Conservation (phyloP, 2,888 invertebrate genomes). For the Ctena decussata region DNA sequence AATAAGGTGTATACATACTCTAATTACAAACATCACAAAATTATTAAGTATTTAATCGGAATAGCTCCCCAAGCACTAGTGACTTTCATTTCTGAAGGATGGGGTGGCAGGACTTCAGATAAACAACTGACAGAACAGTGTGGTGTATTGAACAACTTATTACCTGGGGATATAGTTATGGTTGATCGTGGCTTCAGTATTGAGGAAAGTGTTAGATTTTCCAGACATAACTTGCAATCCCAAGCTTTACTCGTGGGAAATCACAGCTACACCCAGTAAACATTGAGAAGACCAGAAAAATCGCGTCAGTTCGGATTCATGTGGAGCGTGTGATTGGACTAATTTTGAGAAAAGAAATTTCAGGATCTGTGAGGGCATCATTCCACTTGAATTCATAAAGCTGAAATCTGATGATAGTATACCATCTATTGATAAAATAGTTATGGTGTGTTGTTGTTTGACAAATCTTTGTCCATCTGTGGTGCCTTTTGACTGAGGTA, state of each 20-base stretch:
- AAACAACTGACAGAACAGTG: constrained; percentile 65
- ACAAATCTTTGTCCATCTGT: constrained; percentile 39
- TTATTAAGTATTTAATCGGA: constrained; percentile 69
- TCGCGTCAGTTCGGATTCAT: constrained; percentile 58
- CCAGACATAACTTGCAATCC: constrained; percentile 49
- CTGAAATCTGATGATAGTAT: constrained; percentile 21
- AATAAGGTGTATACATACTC: not conserved
- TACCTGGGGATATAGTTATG: constrained; percentile 60
- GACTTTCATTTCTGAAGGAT: constrained; percentile 69
- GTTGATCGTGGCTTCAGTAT: constrained; percentile 70
- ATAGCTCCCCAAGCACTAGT: constrained; percentile 69
- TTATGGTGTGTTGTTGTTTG: constrained; percentile 29
- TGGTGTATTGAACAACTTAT: constrained; percentile 54
- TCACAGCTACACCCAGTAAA: constrained; percentile 44
- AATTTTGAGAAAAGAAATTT: constrained; percentile 36
- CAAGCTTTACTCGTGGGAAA: constrained; percentile 56
- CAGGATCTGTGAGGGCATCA: constrained; percentile 31
- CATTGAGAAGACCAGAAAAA: constrained; percentile 51
- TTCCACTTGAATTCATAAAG: constrained; percentile 29
- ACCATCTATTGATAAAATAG: constrained; percentile 43
- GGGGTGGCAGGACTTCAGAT: constrained; percentile 70
- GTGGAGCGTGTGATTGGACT: constrained; percentile 63
- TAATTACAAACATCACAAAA: constrained; percentile 53
- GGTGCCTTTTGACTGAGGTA: constrained; percentile 23
- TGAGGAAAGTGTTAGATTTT: constrained; percentile 35